Base-by-base conservation (phyloP, 2,888 invertebrate species). In the Mycalesis mineus region DNA sequence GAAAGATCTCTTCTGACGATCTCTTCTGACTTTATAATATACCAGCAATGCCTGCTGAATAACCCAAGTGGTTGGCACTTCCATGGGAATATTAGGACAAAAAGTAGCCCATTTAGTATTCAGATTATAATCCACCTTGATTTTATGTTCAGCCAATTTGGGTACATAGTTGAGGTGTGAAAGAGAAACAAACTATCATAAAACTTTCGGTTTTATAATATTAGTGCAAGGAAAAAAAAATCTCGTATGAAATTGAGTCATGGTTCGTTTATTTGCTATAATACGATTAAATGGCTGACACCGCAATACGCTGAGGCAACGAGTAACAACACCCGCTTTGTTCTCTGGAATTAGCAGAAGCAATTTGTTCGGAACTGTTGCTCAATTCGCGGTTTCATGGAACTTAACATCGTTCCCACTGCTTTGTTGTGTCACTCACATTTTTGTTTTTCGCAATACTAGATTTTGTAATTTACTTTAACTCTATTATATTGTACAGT, bases 331-430 rank as follows among this genome's bases (percentile, higher is more conserved):
- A 68, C 62, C 65, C 62, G 74, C 76, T 67, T 74, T 84, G 79
- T 87, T 83, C 80, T 74, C 47, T 68, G 81, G 78, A 85, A 82
- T 85, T 84, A 85, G 72, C 77, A 68, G 73, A 75, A 74, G 75
- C 73, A 70, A 69, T 74, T 82, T 78, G 75, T 76, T 74, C 66
- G 61, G 67, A 68, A 65, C 52, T 66, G 67, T 74, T 80, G 73
- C 75, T 75, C 71, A 82, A 78, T 78, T 71, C 66, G 68, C 71
- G 56, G 63, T 64, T 78, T 74, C 77, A 65, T 60, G 63, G 75
- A 80, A 77, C 58, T 55, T 53, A 57, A 36, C 51, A 39, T 49
- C 58, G 49, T 59, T 55, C 54, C 55, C 51, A 33, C 45, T 51
- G 17, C 58, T 58, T 50, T 58, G 58, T 57, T 54, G 41, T 56